Conservation (phyloP, 1,140 invertebrate species). For the Halesus radiatus region DNA sequence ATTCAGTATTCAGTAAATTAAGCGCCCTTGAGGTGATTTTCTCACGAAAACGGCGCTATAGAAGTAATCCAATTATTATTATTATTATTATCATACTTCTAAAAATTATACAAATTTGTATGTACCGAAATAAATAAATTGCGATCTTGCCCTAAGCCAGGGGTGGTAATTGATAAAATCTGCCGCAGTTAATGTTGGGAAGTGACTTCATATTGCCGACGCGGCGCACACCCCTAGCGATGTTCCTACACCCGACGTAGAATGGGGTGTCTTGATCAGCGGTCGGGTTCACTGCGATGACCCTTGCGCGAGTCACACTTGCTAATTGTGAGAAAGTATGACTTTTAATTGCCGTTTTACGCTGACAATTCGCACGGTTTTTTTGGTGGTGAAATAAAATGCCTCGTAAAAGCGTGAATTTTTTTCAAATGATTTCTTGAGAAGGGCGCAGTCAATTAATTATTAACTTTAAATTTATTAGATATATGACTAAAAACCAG, state of each 20-base stretch:
- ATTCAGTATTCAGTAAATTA: no score
- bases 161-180: constrained; percentile 52
- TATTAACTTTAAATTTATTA: no score
- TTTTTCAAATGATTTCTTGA: no score
- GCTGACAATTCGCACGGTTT: neutral
- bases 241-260: neutral
- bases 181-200: constrained; percentile 41
- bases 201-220: constrained; percentile 40
- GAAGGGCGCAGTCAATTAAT: no score
- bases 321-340: constrained; percentile 47
- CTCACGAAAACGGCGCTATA: no score
- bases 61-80: no score
- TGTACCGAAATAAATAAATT: no score
- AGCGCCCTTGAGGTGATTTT: no score
- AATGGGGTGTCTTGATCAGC: constrained; percentile 21
- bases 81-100: no score
- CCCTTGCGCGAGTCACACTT: constrained; percentile 3
- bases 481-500: no score
- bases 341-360: constrained; percentile 4
- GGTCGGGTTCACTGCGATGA: constrained; percentile 6
- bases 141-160: neutral
- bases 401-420: no score
- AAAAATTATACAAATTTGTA: no score
- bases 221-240: neutral
- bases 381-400: neutral